Base-by-base conservation (phyloP, 2,888 invertebrate species). In the Cephus sareptanus region DNA sequence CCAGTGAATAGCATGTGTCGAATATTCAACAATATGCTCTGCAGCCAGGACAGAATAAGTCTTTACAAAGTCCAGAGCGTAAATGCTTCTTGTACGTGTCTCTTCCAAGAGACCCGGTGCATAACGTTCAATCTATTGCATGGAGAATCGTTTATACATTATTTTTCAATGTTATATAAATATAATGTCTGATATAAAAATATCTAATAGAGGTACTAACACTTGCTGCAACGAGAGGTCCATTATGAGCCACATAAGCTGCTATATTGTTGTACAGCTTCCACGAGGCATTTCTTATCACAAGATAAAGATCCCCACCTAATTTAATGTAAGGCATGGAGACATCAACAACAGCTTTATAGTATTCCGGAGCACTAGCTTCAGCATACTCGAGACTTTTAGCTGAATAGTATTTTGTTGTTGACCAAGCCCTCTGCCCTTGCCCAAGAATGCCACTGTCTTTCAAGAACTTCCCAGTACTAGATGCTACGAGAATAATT, bases 71-170 rank as follows among this genome's bases (percentile, higher is more conserved):
- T 90, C 86, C 11, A 90, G 77, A 76, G 85, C 89, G 81, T 88
- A 83, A 73, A 85, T 79, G 1, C 93, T 92, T 79, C 93, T 92
- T 69, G 92, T 91, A 83, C 94, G 94, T 31, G 95, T 92, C 85
- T 94, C 94, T 23, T 94, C 94, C 34, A 95, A 89, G 79, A 95
- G 91, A n/a, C 96, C 96, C 0, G 96, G 96, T 13, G 94, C 94
- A 87, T 96, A 95, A 81, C 94, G 92, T 76, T 96, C 96, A 85
- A 96, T 93, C 94, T 95, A 79, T 6, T 40, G 83, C 85, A 56
- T 85, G 88, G 76, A 40, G 15, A 81, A 79, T 80, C 75, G 77
- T 37, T 71, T n/a, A 35, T 33, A 68, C 15, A 56, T 73, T 69
- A 56, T 70, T 73, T 56, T 0, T 70, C 15, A 11, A 15, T 33